Percentiles rank a stretch among this genome's conserved stretches.
phyloP scores from a whole-genome alignment of 2,797 vertebrate species.

The Mormyrus hasselquistii region DNA sequence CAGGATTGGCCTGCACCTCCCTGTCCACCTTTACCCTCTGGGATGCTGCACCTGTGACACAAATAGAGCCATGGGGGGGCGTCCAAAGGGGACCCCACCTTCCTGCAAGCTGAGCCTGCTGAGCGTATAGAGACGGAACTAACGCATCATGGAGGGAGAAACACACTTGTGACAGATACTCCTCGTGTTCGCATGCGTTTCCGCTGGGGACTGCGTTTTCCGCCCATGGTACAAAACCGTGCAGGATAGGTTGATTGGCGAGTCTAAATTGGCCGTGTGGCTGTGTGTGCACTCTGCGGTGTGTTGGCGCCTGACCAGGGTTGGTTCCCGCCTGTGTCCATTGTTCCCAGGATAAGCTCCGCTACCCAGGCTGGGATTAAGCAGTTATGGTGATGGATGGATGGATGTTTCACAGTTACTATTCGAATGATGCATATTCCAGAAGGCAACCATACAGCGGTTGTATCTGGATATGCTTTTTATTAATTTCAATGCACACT shows the following conservation, averaged over 20 bases:
- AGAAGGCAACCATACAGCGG: not conserved
- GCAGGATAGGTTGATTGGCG: too few relatives aligned
- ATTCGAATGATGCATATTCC: not conserved
- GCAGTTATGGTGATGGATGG: too few relatives aligned
- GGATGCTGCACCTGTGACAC: slow-evolving; percentile 48
- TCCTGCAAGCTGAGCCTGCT: not conserved
- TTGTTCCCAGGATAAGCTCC: too few relatives aligned
- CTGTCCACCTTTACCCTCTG: slow-evolving; percentile 64
- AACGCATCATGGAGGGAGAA: not conserved
- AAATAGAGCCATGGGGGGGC: slow-evolving; percentile 13
- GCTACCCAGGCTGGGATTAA: too few relatives aligned
- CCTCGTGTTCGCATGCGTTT: too few relatives aligned
- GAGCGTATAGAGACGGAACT: not conserved
- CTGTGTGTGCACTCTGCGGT: too few relatives aligned
- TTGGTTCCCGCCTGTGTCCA: too few relatives aligned
- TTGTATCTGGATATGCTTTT: not conserved
- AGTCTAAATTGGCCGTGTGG: too few relatives aligned
- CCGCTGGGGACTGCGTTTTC: too few relatives aligned
- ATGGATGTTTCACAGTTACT: not conserved
- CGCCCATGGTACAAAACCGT: too few relatives aligned
- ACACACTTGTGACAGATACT: not conserved
- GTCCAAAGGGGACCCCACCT: not conserved
- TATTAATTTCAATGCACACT: not conserved
- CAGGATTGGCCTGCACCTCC: slow-evolving; percentile 63
- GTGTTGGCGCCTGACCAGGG: too few relatives aligned